Conservation (phyloP, 2,797 vertebrate species). For the Distichodus sexfasciatus region DNA sequence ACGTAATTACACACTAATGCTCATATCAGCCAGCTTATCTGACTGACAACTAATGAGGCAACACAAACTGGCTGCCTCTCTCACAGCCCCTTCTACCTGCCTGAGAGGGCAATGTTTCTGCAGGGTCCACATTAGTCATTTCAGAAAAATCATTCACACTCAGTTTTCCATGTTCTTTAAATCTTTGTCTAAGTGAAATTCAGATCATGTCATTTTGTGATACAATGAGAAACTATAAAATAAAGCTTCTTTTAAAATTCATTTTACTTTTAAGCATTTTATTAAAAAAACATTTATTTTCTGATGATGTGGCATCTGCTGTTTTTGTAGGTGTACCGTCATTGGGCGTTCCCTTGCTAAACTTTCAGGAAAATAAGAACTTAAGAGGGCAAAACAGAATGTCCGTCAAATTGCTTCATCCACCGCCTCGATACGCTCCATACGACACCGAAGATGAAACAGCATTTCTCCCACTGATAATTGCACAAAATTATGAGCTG, state of each 20-base stretch:
- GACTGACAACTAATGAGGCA: slow-evolving; percentile 68
- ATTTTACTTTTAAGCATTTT: no score
- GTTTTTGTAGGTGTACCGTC: slow-evolving; percentile 44
- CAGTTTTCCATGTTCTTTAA: no score
- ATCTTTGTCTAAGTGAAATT: no score
- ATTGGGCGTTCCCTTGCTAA: slow-evolving; percentile 50
- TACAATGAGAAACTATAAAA: no score
- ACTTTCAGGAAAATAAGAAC: slow-evolving; percentile 66
- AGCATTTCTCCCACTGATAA: slow-evolving; percentile 57
- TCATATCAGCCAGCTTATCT: slow-evolving; percentile 63
- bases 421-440: slow-evolving; percentile 59
- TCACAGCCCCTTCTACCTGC: neutral
- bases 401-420: slow-evolving; percentile 56
- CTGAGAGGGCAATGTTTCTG: neutral
- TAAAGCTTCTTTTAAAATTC: no score
- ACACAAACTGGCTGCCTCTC: slow-evolving; percentile 42
- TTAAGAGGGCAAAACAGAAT: slow-evolving; percentile 58
- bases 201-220: no score
- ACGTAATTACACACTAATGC: slow-evolving; percentile 64
- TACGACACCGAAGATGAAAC: slow-evolving; percentile 62
- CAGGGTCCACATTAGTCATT: no score
- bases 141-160: no score
- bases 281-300: no score
- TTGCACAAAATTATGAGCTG: slow-evolving; percentile 59
- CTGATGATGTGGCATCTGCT: no score